These are phyloP conservation scores for Mastomys natalensis DNA, from an alignment of 2,113 vertebrate genomes.

Conservation along the genomic window DNA sequence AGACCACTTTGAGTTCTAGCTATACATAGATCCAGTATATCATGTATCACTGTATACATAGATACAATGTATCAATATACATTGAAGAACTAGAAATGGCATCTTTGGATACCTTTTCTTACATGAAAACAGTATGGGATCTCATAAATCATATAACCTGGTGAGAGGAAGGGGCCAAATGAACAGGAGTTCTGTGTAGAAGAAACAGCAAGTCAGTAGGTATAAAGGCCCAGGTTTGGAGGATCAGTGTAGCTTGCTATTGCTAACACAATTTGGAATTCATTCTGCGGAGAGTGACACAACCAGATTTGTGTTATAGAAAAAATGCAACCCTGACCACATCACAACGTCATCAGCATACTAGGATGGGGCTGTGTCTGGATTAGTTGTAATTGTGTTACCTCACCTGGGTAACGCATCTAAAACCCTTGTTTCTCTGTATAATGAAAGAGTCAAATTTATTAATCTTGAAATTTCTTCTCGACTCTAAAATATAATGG, in stretches of 20 bases:
- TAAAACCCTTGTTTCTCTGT: not conserved
- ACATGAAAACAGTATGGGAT: not conserved
- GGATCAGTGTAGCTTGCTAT: not conserved
- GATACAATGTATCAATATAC: not conserved
- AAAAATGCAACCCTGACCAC: not conserved
- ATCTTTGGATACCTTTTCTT: not conserved
- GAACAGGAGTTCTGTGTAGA: not conserved
- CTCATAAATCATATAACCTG: not conserved
- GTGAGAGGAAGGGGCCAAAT: not conserved
- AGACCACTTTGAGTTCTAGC: not conserved
- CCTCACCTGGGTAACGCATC: not conserved
- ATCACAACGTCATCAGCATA: not conserved
- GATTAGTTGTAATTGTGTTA: not conserved
- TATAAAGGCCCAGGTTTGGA: not conserved
- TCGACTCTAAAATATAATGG: not conserved
- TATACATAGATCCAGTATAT: not conserved
- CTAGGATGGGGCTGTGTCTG: not conserved
- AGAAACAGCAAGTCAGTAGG: not conserved
- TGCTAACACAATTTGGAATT: not conserved
- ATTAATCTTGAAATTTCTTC: not conserved
- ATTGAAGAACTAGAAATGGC: not conserved
- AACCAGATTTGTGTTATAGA: not conserved
- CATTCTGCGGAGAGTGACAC: not conserved
- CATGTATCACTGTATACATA: not conserved
- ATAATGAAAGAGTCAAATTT: not conserved